These are phyloP conservation scores for Drosophila pachea DNA, from an alignment of 1,140 invertebrate genomes.

Conservation along the genomic window DNA sequence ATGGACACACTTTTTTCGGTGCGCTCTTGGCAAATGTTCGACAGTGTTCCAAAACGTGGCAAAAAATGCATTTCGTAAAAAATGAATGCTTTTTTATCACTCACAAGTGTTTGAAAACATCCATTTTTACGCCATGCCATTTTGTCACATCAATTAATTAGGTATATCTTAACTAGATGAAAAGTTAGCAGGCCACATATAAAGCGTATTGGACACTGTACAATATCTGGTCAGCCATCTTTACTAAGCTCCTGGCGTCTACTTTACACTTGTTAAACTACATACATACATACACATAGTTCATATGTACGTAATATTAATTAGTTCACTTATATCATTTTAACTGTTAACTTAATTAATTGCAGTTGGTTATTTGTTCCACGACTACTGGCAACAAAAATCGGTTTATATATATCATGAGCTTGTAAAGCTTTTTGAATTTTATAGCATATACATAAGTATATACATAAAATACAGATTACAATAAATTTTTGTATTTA, in stretches of 20 bases:
- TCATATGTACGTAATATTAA: conserved; percentile 36
- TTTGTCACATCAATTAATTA: conserved; percentile 29
- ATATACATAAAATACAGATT: conserved; percentile 33
- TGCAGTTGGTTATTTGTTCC: conserved; percentile 62
- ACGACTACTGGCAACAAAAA: conserved; percentile 74
- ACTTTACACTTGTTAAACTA: conserved; percentile 65
- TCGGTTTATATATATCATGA: conserved; percentile 48
- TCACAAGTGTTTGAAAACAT: not conserved
- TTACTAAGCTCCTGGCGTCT: conserved; percentile 35
- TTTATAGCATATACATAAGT: conserved; percentile 18
- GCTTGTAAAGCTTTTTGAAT: conserved; percentile 57
- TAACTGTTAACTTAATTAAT: conserved; percentile 54
- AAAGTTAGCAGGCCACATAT: conserved; percentile 44
- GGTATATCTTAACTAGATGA: conserved; percentile 45
- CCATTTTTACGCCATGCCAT: conserved; percentile 44
- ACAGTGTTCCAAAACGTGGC: conserved; percentile 40
- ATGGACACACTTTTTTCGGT: conserved; percentile 37
- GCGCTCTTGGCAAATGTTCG: conserved; percentile 60
- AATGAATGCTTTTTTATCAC: not conserved
- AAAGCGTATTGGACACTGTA: not conserved
- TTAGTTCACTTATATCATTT: conserved; percentile 62
- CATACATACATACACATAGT: conserved; percentile 3
- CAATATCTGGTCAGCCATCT: conserved; percentile 35
- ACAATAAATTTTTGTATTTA: conserved; percentile 23
- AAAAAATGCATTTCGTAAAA: conserved; percentile 51